Evolutionary conservation across 2,888 invertebrate genomes (phyloP), one percentile per base, ranked within the genome.

Genomic region (Metellina segmentata): DNA sequence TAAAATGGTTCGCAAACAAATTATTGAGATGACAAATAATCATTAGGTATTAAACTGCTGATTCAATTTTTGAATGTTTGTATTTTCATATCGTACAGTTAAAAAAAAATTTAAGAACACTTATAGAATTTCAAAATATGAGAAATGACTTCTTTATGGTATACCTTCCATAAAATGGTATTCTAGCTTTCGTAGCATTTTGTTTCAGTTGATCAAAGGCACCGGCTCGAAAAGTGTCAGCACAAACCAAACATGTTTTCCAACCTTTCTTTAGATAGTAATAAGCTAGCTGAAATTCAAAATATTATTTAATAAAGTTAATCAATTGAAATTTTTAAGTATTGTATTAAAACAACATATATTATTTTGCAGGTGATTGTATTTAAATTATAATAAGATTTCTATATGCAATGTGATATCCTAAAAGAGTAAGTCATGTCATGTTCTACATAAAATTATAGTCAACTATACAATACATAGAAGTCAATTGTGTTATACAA

Each of bases 141-240:
- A 49, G 51, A 77, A 34, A 77, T 72, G 49, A 13, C 49, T 77
- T 34, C 34, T 34, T 34, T 4, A 34, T 34, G 34, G 19, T 52
- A 71, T 95, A 98, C 98, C 98, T 98, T 96, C 99, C 99, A 95
- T 99, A 99, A 96, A 99, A 99, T 2, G 99, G 99, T 96, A 99
- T 99, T 94, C 99, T 96, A 70, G 99, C 99, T 96, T 99, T 99
- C 19, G 99, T 99, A 94, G 99, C 99, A 95, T 99, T 99, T 95
- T 99, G 99, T 96, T 99, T 99, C 92, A 99, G 97, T 96, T 99
- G 99, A 96, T 99, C 99, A 94, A 99, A 99, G 93, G 99, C 99
- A 95, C 99, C 99, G 94, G 99, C 99, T 96, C 99, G 97, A 96
- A 99, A 99, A 81, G 99, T 99, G 95, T 99, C 99, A 7, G 99